These are phyloP conservation scores for Tuta absoluta DNA, from an alignment of 2,888 invertebrate species.

Conservation along the genomic window DNA sequence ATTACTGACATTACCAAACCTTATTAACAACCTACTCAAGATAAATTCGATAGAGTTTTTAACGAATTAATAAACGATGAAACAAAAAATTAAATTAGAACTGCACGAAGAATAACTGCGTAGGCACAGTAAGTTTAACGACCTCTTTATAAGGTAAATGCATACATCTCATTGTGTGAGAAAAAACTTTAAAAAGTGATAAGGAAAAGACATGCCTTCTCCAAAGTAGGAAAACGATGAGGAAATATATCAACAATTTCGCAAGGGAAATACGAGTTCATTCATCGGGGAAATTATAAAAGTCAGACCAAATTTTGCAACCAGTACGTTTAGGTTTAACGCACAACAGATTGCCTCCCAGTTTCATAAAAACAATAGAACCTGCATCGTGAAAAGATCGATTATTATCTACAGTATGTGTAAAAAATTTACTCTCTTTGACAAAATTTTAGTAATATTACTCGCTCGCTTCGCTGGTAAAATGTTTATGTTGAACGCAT, in stretches of 20 bases:
- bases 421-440: too few species aligned
- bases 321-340: background rate
- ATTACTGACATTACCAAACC: too few species aligned
- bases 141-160: conserved; percentile 4
- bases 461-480: too few species aligned
- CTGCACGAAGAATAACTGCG: background rate
- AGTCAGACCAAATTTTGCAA: background rate
- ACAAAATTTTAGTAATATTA: too few species aligned
- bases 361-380: too few species aligned
- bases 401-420: too few species aligned
- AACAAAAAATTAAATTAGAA: background rate
- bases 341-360: background rate
- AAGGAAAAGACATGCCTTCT: background rate
- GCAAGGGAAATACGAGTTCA: background rate
- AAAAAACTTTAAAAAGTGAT: background rate
- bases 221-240: background rate
- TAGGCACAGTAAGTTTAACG: background rate
- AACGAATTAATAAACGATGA: background rate
- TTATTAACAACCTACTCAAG: too few species aligned
- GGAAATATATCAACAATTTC: background rate
- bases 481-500: too few species aligned
- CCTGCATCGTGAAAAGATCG: too few species aligned
- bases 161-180: background rate
- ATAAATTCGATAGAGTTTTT: too few species aligned
- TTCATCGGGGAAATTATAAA: background rate